These are phyloP conservation scores for Drosophila pectinifera DNA, from an alignment of 1,140 invertebrate species.

Conservation along the genomic window DNA sequence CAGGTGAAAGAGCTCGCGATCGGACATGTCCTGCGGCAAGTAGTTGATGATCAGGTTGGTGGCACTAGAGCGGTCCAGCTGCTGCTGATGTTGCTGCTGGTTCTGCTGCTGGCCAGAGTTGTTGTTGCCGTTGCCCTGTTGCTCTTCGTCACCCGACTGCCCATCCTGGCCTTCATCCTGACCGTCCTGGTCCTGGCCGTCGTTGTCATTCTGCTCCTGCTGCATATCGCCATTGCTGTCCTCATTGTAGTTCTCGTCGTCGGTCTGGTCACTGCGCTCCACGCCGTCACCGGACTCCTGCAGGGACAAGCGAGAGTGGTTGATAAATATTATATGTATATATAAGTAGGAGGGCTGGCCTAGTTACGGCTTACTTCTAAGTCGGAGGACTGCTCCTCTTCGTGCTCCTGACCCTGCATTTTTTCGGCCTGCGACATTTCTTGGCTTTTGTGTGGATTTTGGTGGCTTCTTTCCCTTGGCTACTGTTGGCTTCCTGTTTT, in stretches of 20 bases:
- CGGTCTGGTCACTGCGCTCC: slow-evolving; percentile 22
- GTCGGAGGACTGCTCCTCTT: slow-evolving; percentile 41
- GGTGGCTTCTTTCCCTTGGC: not conserved
- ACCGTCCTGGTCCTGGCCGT: slow-evolving; percentile 10
- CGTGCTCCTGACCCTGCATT: slow-evolving; percentile 45
- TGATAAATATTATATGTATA: not conserved
- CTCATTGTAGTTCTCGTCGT: slow-evolving; percentile 22
- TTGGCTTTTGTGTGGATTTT: not conserved
- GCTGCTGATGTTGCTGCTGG: slow-evolving; percentile 23
- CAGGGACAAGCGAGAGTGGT: not conserved
- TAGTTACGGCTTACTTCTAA: slow-evolving; percentile 23
- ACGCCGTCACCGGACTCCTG: slow-evolving; percentile 38
- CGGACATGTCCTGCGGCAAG: slow-evolving; percentile 96
- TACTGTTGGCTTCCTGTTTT: not conserved
- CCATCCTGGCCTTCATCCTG: slow-evolving; percentile 20
- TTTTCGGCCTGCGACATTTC: slow-evolving; percentile 43
- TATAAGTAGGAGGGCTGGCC: not conserved
- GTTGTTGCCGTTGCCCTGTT: slow-evolving; percentile 10
- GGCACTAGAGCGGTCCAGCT: slow-evolving; percentile 58
- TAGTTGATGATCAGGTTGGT: slow-evolving; percentile 98
- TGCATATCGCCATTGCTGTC: slow-evolving; percentile 15
- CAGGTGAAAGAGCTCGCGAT: slow-evolving; percentile 94
- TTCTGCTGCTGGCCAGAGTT: not conserved
- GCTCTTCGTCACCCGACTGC: slow-evolving; percentile 26
- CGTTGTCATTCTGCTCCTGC: slow-evolving; percentile 1